These are phyloP conservation scores for Drosophila antonietae DNA, from an alignment of 2,888 invertebrate species.

Conservation along the genomic window DNA sequence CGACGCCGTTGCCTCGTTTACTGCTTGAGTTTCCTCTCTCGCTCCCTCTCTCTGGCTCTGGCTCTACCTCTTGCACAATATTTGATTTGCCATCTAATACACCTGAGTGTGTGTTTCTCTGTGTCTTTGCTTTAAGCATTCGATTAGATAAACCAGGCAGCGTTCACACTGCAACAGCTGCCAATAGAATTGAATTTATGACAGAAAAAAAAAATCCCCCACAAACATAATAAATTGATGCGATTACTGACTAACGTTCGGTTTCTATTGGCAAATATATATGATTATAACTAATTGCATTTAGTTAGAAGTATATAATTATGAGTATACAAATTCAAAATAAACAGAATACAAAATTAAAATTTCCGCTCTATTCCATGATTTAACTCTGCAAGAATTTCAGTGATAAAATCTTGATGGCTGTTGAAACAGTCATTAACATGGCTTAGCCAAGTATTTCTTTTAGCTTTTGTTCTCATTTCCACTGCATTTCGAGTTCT, in stretches of 20 bases:
- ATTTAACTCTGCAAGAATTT: background rate
- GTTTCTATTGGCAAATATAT: background rate
- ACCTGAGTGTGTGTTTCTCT: slow-evolving; percentile 9
- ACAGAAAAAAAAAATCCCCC: slow-evolving; percentile 16
- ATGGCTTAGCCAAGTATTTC: slow-evolving; percentile 15
- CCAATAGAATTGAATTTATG: slow-evolving; percentile 46
- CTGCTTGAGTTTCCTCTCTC: slow-evolving; percentile 33
- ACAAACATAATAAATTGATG: slow-evolving; percentile 9
- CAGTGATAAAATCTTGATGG: background rate
- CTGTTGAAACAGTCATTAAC: background rate
- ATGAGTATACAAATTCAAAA: background rate
- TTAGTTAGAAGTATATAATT: background rate
- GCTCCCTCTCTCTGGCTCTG: background rate
- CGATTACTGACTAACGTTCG: background rate
- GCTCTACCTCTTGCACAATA: slow-evolving; percentile 57
- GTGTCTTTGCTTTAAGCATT: slow-evolving; percentile 23
- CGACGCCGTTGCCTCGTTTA: slow-evolving; percentile 17
- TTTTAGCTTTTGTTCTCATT: slow-evolving; percentile 13
- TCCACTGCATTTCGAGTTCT: slow-evolving; percentile 23
- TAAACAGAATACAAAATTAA: background rate
- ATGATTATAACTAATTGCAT: background rate
- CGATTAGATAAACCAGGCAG: slow-evolving; percentile 49
- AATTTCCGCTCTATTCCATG: background rate
- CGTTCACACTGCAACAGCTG: slow-evolving; percentile 16
- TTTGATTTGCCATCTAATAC: slow-evolving; percentile 42